Evolutionary conservation across 2,888 invertebrate genomes (phyloP), one percentile per base, ranked within the genome.

Genomic region (Cistogaster globosa): DNA sequence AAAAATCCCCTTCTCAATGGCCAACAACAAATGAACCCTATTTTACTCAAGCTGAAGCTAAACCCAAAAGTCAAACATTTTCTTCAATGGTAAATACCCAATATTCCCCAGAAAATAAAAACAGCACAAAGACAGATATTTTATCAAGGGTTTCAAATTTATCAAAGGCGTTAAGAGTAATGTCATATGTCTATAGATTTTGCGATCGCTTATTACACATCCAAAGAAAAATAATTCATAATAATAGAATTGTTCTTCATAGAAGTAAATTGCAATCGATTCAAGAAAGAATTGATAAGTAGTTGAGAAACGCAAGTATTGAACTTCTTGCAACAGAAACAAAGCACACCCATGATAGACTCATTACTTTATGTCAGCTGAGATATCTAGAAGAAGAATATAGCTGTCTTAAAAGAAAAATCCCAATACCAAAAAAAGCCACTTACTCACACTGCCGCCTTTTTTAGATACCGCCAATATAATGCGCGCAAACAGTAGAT

Each of bases 401-500:
- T 53, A 18, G 12, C n/a, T 51, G 45, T 45, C 22, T 63, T 2
- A 45, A 22, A 8, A 22, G 8, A 20, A 63, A 63, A 48, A 16
- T 1, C 12, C 63, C 42, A 45, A 8, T 63, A 63, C 45, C 63
- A 42, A 42, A 14, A 26, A 63, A 45, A 14, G 48, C 18, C 22
- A 12, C 9, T 12, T 68, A 18, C 26, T 32, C 4, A 53, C 67
- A 18, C 12, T 67, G 32, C 12, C 51, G n/a, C 68, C 20, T 16
- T 55, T 53, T 53, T 68, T 68, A 8, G 68, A 55, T 20, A 14
- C 38, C 2, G 20, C 38, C 3, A 36, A 36, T 14, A 38, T 68
- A n/a, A 48, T 67, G 22, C 68, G 18, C 18, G 20, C 68, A 36
- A 67, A 51, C n/a, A 51, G 67, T 32, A 22, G 51, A 32, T 18